A percentile compares a stretch with the other conserved stretches of the same genome.
Conservation (phyloP, 2,113 vertebrate species). For the Tonatia bakeri region DNA sequence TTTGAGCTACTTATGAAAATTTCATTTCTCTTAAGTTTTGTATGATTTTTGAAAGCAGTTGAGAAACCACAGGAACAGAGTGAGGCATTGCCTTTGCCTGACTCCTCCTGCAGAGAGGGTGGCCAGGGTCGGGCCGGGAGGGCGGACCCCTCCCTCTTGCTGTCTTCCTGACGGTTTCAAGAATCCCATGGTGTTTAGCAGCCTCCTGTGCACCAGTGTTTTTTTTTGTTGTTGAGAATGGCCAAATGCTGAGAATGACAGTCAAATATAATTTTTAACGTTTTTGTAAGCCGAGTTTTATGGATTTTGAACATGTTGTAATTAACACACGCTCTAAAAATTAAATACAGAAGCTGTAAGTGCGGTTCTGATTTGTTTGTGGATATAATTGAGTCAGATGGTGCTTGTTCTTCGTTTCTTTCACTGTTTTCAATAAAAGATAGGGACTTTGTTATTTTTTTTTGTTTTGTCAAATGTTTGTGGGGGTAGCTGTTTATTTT, state of each 20-base stretch:
- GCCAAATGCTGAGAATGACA: background rate
- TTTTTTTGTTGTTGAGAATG: background rate
- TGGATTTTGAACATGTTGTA: background rate
- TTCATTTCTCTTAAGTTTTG: constrained; percentile 2
- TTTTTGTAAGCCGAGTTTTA: background rate
- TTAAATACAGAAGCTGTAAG: background rate
- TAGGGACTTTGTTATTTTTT: background rate
- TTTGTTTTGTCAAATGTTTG: background rate
- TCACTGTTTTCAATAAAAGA: background rate
- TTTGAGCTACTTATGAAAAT: background rate
- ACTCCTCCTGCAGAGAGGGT: background rate
- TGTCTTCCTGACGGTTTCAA: background rate
- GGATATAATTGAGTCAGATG: background rate
- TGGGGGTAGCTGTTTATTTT: background rate
- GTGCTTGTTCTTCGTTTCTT: background rate
- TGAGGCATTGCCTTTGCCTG: background rate
- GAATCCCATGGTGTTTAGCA: background rate
- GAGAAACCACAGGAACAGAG: background rate
- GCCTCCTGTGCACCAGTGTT: background rate
- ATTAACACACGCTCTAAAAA: background rate
- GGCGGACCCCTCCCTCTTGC: background rate
- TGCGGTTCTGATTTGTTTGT: background rate
- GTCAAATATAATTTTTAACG: background rate
- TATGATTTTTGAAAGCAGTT: background rate
- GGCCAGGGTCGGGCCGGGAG: background rate